Conservation (phyloP, 1,140 invertebrate genomes). For the Agrilus planipennis region DNA sequence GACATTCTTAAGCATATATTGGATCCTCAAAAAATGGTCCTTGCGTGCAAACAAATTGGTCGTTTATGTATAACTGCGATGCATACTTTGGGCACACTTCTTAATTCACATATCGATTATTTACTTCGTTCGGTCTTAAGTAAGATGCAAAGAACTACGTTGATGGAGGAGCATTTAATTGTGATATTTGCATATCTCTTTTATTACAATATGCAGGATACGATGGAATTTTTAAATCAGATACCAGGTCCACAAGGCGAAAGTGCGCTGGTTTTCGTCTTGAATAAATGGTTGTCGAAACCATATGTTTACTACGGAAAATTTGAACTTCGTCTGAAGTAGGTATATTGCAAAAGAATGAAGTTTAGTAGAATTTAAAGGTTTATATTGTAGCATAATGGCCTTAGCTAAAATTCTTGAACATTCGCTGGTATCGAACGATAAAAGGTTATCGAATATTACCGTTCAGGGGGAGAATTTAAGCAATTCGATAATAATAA, state of each 20-base stretch:
- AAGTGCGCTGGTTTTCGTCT: constrained; percentile 2
- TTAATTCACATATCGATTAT: neutral
- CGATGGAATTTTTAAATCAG: neutral
- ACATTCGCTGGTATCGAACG: no score
- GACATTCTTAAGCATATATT: neutral
- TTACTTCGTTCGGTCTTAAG: neutral
- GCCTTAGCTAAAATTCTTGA: no score
- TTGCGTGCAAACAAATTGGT: neutral
- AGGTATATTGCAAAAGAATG: no score
- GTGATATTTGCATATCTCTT: neutral
- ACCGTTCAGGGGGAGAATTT: no score
- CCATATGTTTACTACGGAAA: neutral
- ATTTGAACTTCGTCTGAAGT: neutral
- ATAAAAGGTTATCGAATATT: no score
- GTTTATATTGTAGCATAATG: no score
- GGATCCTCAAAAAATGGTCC: constrained; percentile 2
- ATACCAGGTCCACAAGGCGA: constrained; percentile 2
- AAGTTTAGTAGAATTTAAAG: no score
- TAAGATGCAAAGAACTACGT: neutral
- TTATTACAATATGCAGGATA: neutral
- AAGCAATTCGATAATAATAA: no score
- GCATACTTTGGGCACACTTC: neutral
- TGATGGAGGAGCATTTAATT: neutral
- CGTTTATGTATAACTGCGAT: constrained; percentile 1
- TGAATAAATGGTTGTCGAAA: neutral